Evolutionary conservation across 2,113 vertebrate species (phyloP).

Genomic region (Neogale vison): DNA sequence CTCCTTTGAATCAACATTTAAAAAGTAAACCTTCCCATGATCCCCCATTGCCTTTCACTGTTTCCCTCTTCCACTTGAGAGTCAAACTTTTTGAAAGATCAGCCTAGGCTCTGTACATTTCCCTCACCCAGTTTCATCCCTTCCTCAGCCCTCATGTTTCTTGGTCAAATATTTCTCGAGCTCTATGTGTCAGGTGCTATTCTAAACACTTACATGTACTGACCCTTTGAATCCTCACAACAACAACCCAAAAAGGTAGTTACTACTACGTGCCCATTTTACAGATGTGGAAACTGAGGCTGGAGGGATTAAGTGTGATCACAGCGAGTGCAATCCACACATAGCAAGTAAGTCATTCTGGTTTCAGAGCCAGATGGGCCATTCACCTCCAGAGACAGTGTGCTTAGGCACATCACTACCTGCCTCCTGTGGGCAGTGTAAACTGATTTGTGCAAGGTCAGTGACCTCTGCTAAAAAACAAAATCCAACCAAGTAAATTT

Average conservation of each 20-base stretch:
- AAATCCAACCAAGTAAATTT: background rate
- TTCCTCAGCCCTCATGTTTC: background rate
- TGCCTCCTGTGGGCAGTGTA: no score
- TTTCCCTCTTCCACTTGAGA: background rate
- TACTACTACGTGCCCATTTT: background rate
- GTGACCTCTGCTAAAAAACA: background rate
- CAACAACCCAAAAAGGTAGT: background rate
- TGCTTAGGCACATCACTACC: no score
- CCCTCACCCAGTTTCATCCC: background rate
- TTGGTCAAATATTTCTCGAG: background rate
- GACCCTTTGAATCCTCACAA: background rate
- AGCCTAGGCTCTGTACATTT: background rate
- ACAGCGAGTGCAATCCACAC: background rate
- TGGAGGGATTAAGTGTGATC: background rate
- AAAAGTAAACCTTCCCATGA: background rate
- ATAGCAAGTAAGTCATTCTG: background rate
- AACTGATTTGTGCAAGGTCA: background rate
- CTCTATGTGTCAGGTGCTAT: background rate
- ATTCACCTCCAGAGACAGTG: background rate
- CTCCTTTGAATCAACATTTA: background rate
- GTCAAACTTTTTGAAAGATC: background rate
- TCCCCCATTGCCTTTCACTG: background rate
- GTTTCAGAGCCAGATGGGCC: background rate
- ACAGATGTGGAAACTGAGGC: background rate
- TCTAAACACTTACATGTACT: background rate